These are phyloP conservation scores for Elgaria multicarinata DNA, from an alignment of 2,113 vertebrate genomes.

Conservation along the genomic window DNA sequence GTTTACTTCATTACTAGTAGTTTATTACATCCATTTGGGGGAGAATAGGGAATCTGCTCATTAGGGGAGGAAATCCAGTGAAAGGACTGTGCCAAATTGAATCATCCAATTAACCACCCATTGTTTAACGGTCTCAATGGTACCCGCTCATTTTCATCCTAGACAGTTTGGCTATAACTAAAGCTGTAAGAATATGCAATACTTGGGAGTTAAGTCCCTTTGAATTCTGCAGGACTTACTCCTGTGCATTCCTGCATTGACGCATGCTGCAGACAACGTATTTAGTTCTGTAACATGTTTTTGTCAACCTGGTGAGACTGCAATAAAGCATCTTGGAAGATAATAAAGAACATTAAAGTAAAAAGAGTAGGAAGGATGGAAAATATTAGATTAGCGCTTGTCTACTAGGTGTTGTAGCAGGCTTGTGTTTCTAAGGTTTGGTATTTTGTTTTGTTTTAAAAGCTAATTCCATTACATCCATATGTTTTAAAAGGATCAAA, in stretches of 20 bases:
- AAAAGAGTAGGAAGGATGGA: background rate
- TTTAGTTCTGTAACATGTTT: background rate
- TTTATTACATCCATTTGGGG: constrained; percentile 45
- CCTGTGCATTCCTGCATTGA: background rate
- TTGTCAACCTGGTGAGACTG: background rate
- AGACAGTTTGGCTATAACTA: background rate
- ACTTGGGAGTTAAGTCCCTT: background rate
- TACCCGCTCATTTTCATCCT: background rate
- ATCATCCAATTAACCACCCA: constrained; percentile 3
- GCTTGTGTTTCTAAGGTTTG: too few relatives aligned
- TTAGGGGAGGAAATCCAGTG: constrained; percentile 57
- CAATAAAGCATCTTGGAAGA: constrained; percentile 4
- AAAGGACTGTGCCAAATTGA: constrained; percentile 35
- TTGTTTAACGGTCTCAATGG: fast-evolving
- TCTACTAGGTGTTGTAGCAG: background rate
- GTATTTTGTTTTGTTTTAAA: too few relatives aligned
- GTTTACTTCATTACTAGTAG: constrained; percentile 61
- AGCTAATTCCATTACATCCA: background rate
- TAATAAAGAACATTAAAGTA: background rate
- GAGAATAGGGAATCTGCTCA: constrained; percentile 57
- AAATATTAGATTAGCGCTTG: background rate
- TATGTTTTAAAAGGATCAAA: background rate
- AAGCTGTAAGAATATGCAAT: background rate
- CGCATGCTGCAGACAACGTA: background rate
- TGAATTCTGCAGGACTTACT: background rate